A percentile compares a stretch with the other conserved stretches of the same genome.
Evolutionary conservation across 2,113 vertebrate species (phyloP).

Genomic region (Datnioides undecimradiatus): DNA sequence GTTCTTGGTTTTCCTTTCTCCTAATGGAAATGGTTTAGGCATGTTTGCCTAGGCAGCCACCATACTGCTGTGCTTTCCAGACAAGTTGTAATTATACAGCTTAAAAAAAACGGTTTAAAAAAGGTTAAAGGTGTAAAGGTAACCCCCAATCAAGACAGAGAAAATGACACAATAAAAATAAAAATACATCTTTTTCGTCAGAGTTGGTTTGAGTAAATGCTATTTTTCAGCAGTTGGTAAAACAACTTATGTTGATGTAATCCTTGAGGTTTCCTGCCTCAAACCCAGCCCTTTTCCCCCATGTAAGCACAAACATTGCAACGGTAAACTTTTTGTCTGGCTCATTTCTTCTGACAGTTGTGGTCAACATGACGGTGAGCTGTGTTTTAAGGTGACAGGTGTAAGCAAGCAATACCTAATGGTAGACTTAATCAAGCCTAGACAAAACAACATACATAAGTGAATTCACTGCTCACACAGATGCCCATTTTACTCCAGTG

Average conservation of each 20-base stretch:
- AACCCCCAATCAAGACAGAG: too few species aligned
- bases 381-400: slow-evolving; percentile 39
- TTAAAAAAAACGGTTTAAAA: too few species aligned
- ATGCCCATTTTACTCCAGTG: slow-evolving; percentile 30
- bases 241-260: neutral
- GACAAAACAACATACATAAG: slow-evolving; percentile 52
- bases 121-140: too few species aligned
- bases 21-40: too few species aligned
- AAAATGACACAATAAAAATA: neutral
- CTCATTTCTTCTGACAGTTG: slow-evolving; percentile 25
- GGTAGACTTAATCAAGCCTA: slow-evolving; percentile 7
- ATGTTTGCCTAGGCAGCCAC: too few species aligned
- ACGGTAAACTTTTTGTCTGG: neutral
- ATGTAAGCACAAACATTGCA: neutral
- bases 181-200: neutral
- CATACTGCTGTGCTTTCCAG: too few species aligned
- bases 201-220: neutral
- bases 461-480: slow-evolving; percentile 31
- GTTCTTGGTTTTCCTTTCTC: too few species aligned
- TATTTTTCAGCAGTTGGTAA: neutral
- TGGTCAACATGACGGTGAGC: neutral
- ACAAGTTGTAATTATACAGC: neutral
- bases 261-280: neutral
- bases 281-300: neutral
- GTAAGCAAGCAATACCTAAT: slow-evolving; percentile 21